Conservation (phyloP, 1,140 invertebrate species). For the Trissolcus basalis region DNA sequence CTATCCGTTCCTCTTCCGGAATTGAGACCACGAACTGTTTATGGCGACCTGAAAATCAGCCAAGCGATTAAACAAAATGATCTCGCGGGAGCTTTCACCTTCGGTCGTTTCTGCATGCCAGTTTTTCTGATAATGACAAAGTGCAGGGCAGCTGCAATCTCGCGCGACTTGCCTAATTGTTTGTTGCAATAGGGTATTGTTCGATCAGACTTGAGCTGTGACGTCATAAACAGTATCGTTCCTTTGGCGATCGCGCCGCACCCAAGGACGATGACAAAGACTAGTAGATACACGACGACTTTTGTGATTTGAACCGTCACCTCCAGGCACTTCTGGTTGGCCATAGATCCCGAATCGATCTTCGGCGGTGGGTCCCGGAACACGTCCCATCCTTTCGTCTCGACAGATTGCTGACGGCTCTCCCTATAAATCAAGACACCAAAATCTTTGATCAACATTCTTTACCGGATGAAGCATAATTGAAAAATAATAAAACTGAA, state of each 20-base stretch:
- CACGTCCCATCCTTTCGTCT: constrained; percentile 97
- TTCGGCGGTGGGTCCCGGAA: constrained; percentile 92
- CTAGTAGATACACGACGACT: constrained; percentile 88
- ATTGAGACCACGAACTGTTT: constrained; percentile 87
- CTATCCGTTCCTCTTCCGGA: constrained; percentile 88
- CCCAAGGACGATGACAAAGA: constrained; percentile 88
- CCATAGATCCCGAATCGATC: constrained; percentile 91
- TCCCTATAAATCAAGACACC: constrained; percentile 17
- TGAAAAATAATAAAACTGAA: no score
- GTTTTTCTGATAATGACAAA: no score
- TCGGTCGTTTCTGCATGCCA: no score
- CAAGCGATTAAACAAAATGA: no score
- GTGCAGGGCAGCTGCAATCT: no score
- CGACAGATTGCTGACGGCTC: constrained; percentile 82
- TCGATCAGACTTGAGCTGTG: constrained; percentile 86
- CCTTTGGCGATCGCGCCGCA: constrained; percentile 91
- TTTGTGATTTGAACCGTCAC: constrained; percentile 91
- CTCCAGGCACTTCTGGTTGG: constrained; percentile 89
- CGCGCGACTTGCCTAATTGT: constrained; percentile 82
- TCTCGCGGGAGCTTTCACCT: no score
- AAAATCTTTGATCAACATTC: no score
- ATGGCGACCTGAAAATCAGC: constrained; percentile 85
- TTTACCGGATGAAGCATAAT: no score
- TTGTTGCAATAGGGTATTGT: constrained; percentile 88
- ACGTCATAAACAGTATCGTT: constrained; percentile 92